Evolutionary conservation across 2,888 invertebrate genomes (phyloP).

Genomic region (Allolobophora icterica): DNA sequence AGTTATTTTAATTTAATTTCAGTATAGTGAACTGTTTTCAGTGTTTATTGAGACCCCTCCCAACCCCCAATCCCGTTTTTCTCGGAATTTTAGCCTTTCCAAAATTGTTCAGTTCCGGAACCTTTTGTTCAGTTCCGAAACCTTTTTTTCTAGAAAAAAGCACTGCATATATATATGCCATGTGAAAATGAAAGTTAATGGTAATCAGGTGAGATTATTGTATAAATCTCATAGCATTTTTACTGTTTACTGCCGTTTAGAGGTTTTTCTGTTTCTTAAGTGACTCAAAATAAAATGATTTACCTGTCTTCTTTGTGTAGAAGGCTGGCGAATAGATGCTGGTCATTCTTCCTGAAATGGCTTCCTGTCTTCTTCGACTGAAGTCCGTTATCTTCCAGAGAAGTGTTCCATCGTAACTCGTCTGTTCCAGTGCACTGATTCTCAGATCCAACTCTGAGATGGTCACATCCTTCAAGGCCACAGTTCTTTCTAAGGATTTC

Average conservation of each 20-base stretch:
- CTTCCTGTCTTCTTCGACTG: conserved; percentile 55
- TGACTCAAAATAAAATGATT: background rate
- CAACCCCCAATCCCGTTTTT: no score
- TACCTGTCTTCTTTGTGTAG: conserved; percentile 56
- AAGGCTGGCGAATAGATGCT: conserved; percentile 60
- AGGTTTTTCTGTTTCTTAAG: background rate
- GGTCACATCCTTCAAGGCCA: conserved; percentile 34
- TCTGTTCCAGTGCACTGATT: conserved; percentile 49
- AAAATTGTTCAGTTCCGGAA: no score
- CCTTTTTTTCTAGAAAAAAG: no score
- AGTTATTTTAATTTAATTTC: no score
- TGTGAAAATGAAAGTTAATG: background rate
- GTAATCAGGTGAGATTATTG: background rate
- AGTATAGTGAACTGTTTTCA: no score
- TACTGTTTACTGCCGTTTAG: background rate
- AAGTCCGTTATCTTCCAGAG: conserved; percentile 61
- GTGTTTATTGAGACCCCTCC: no score
- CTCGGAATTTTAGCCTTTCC: no score
- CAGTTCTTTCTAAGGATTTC: conserved; percentile 28
- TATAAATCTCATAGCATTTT: background rate
- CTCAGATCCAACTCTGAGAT: conserved; percentile 34
- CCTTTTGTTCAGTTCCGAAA: no score
- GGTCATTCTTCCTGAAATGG: conserved; percentile 54
- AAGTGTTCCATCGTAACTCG: conserved; percentile 59
- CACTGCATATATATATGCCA: no score